Evolutionary conservation across 2,113 vertebrate genomes (phyloP), one percentile per base, ranked within the genome.

Genomic region (Excalfactoria chinensis): DNA sequence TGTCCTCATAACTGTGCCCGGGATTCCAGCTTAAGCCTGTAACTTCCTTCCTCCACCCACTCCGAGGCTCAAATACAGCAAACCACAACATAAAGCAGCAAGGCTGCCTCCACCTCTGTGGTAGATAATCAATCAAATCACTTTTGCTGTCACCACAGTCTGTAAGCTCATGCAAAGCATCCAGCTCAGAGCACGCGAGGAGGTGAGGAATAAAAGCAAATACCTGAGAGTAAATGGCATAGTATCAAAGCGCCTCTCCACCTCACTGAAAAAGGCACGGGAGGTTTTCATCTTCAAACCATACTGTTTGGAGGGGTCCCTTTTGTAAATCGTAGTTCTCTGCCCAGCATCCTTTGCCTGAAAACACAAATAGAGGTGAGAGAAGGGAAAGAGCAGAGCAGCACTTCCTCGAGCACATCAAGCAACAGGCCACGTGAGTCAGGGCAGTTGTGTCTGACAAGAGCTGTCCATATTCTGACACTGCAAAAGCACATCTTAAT

Each of bases 211-310:
- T 8, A 4, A 9, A n/a, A 32, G 84, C 8, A 49, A 30, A 30
- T 96, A 99, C 99, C 99, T 98, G 87, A 99, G 98, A 94, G 99
- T 99, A 92, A 99, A 99, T 6, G 99, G 99, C 99, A 99, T 99
- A 49, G 98, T 98, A 89, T 99, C 98, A 32, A 99, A 99, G 90
- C 99, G 98, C 90, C 98, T 97, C 96, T 99, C 99, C 93, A 99
- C 98, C 96, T 99, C 99, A 48, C 99, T 99, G 97, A 99, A 99
- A 97, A 99, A 99, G 70, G 98, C 98, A 93, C 99, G 98, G 59
- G 99, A 99, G 35, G 99, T 99, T 98, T 99, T 99, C 99, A 99
- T 99, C 97, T 99, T 99, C 93, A 99, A 90, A 76, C 99, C 99
- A 15, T 99, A 99, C 90, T 99, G 98, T 95, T 99, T 99, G 97